Evolutionary conservation across 2,888 invertebrate species (phyloP), one percentile per base, ranked within the genome.

Genomic region (Noctua comes): DNA sequence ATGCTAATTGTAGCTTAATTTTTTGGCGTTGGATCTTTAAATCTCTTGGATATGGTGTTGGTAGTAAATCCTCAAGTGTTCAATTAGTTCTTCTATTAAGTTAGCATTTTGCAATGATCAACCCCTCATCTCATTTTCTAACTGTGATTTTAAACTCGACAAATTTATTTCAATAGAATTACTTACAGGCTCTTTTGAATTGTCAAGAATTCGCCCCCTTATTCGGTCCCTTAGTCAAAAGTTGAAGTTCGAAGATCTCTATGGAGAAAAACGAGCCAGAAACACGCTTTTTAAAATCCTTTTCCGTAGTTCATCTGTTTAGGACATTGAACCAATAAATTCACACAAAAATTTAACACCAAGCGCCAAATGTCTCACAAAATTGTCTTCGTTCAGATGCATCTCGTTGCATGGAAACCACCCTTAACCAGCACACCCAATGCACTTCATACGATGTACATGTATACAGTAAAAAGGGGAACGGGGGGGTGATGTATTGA

Each of bases 401-500:
- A 62, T 18, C 36, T 40, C 36, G 54, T 27, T 10, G 13, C 78
- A 59, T 48, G n/a, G 7, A 59, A 77, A 40, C 57, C 46, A 48
- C 18, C 65, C 51, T 75, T n/a, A 65, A 2, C 16, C 4, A 31
- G 64, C 31, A 31, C 31, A 54, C 18, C 4, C 54, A 76, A 24
- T 77, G 79, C 51, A 62, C n/a, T 36, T 43, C 24, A 24, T 27
- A 36, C n/a, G 27, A 11, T 68, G 21, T 51, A 68, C 27, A 31
- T 21, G 40, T 36, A 48, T 18, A 57, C 46, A 48, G 51, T 54
- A 46, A 36, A 51, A 27, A 36, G 64, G 62, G 62, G 31, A 36
- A 36, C 10, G 21, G 62, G 31, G 62, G 31, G 80, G 68, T 64
- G 46, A 54, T 27, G 46, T 79, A 79, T 79, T 80, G 71, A 71